Conservation (phyloP, 2,888 invertebrate genomes). For the Melinopterus prodromus region DNA sequence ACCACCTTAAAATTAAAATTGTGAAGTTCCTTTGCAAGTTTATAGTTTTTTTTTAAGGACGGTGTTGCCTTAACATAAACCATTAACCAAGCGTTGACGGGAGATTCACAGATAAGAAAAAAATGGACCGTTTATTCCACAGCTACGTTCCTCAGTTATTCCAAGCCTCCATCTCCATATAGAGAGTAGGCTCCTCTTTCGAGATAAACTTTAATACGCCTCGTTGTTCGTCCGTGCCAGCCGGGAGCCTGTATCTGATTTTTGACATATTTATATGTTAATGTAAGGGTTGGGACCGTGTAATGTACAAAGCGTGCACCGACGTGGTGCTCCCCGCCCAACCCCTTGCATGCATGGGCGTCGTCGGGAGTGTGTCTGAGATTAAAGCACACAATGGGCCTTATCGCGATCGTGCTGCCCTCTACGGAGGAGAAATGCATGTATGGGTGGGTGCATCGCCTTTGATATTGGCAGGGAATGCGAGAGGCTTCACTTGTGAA, state of each 20-base stretch:
- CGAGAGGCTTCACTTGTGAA: too few species aligned
- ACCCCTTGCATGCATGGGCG: conserved; percentile 40
- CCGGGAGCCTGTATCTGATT: conserved; percentile 32
- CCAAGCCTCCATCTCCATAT: too few species aligned
- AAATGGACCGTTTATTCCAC: too few species aligned
- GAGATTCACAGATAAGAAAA: too few species aligned
- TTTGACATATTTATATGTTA: conserved; percentile 37
- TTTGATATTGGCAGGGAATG: background rate
- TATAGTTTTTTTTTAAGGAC: too few species aligned
- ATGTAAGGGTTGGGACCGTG: conserved; percentile 25
- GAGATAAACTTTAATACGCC: conserved; percentile 19
- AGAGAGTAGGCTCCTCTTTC: background rate
- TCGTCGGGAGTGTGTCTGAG: conserved; percentile 55
- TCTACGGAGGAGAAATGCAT: conserved; percentile 33
- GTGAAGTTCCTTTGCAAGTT: too few species aligned
- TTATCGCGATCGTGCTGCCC: conserved; percentile 53
- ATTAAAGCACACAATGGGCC: conserved; percentile 56
- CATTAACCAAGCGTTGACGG: too few species aligned
- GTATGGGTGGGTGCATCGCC: background rate
- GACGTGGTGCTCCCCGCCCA: background rate
- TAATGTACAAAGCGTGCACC: conserved; percentile 21
- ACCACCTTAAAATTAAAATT: too few species aligned
- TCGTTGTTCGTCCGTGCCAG: background rate
- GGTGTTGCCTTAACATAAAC: too few species aligned
- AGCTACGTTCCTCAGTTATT: too few species aligned